Evolutionary conservation across 2,113 vertebrate genomes (phyloP).

Genomic region (Nothoprocta perdicaria): DNA sequence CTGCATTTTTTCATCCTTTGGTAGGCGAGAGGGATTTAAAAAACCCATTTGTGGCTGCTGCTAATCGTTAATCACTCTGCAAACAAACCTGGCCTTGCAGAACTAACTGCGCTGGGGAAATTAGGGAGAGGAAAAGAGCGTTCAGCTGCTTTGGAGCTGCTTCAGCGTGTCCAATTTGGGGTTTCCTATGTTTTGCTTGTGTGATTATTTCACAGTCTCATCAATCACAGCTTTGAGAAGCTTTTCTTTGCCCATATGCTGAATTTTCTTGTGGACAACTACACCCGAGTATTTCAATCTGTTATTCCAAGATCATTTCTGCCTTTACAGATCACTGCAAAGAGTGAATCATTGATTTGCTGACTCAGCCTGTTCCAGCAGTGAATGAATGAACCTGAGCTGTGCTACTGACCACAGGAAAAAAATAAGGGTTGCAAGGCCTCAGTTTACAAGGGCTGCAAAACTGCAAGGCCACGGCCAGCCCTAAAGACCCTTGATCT

Average conservation of each 20-base stretch:
- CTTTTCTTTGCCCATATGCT: background rate
- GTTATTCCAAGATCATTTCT: background rate
- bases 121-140: background rate
- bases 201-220: background rate
- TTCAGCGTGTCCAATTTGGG: background rate
- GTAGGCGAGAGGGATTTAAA: background rate
- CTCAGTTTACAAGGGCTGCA: background rate
- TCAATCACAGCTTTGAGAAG: background rate
- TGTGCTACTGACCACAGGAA: background rate
- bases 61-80: constrained; percentile 46
- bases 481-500: background rate
- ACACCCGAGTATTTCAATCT: background rate
- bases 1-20: background rate
- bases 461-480: background rate
- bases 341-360: background rate
- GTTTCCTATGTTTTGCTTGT: background rate
- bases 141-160: background rate
- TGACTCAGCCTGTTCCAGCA: background rate
- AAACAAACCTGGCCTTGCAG: constrained; percentile 52
- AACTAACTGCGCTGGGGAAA: constrained; percentile 10
- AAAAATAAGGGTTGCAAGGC: background rate
- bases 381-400: background rate
- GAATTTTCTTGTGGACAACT: background rate
- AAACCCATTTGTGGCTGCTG: background rate
- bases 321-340: background rate